Percentiles rank a stretch among this genome's conserved stretches.
phyloP scores from a whole-genome alignment of 2,797 vertebrate genomes.

The Phylloscopus collybita region DNA sequence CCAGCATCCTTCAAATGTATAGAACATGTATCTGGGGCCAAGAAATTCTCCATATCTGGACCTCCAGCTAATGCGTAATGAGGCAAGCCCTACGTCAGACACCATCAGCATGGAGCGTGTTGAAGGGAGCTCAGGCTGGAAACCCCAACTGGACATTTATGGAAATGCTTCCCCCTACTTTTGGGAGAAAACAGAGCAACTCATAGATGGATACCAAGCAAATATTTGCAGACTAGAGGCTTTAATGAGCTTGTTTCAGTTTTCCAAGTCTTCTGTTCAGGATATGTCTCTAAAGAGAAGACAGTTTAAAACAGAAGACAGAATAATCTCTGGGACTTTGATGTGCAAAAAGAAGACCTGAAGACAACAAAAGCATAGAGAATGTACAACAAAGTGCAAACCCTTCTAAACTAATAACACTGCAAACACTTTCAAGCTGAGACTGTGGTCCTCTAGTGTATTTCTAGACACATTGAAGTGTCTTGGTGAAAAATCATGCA shows the following conservation, averaged over 20 bases:
- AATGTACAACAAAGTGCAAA: neutral
- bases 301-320: neutral
- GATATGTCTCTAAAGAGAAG: neutral
- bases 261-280: neutral
- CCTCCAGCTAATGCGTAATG: neutral
- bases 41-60: neutral
- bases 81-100: neutral
- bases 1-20: neutral
- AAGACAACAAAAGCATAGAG: neutral
- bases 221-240: neutral
- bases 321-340: neutral
- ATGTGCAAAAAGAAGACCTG: neutral
- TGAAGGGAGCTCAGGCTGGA: neutral
- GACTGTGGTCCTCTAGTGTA: neutral
- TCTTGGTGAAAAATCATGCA: neutral
- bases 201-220: neutral
- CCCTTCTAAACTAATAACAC: neutral
- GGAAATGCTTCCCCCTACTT: neutral
- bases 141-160: neutral
- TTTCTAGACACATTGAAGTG: neutral
- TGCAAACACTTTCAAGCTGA: neutral
- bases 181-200: neutral
- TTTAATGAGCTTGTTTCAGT: neutral
- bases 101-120: neutral
- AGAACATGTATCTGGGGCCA: neutral